phyloP scores from a whole-genome alignment of 2,888 invertebrate genomes.

The Endotricha flammealis region DNA sequence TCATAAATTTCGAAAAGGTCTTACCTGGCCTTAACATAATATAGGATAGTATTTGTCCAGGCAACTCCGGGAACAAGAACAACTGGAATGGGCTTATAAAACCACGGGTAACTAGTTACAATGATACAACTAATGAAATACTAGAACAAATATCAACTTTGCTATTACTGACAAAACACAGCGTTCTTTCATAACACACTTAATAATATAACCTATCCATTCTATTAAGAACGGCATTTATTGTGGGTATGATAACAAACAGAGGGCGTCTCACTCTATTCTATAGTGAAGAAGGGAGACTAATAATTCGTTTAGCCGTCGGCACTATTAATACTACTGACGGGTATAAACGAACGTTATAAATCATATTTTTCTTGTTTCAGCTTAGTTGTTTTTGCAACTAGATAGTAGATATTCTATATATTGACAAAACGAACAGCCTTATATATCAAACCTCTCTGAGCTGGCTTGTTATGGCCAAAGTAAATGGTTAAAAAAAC shows the following conservation, averaged over 20 bases:
- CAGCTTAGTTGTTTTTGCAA: too few species aligned
- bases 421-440: too few species aligned
- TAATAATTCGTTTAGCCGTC: constrained; percentile 16
- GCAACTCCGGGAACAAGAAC: too few species aligned
- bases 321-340: constrained; percentile 17
- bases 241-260: constrained; percentile 27
- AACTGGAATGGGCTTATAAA: too few species aligned
- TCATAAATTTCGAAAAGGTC: too few species aligned
- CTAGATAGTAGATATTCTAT: too few species aligned
- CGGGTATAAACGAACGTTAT: constrained; percentile 14
- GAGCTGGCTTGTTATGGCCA: too few species aligned
- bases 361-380: constrained; percentile 20
- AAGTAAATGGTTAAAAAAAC: too few species aligned
- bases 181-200: constrained; percentile 15
- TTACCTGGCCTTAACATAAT: too few species aligned
- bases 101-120: too few species aligned
- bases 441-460: too few species aligned
- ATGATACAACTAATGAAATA: constrained; percentile 1
- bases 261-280: constrained; percentile 15
- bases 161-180: constrained; percentile 22
- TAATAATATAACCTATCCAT: constrained; percentile 30
- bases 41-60: too few species aligned
- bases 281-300: constrained; percentile 12
- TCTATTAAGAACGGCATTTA: constrained; percentile 31
- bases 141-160: constrained; percentile 3